A percentile compares a stretch with the other conserved stretches of the same genome.
Evolutionary conservation across 2,888 invertebrate genomes (phyloP).

Genomic region (Arctia plantaginis): DNA sequence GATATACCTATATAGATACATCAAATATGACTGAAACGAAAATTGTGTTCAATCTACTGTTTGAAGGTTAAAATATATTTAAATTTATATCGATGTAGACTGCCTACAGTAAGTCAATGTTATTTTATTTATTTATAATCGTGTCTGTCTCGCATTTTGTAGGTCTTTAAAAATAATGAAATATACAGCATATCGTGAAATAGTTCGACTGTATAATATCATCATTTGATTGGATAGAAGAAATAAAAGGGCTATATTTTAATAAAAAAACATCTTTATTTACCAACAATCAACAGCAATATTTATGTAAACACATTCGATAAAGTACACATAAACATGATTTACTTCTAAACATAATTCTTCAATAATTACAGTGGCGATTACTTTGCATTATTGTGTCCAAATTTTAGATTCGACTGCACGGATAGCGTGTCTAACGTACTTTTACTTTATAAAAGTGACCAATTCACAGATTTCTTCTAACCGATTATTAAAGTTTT

Average conservation of each 20-base stretch:
- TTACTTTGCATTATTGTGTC: not conserved
- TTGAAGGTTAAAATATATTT: not conserved
- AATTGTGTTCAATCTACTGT: not conserved
- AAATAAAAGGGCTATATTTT: not conserved
- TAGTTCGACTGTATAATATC: too few relatives aligned
- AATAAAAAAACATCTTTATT: conserved; percentile 15
- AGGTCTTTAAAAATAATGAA: too few relatives aligned
- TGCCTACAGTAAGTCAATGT: not conserved
- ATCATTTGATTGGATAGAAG: not conserved
- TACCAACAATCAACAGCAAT: conserved; percentile 20
- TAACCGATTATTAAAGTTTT: not conserved
- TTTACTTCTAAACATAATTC: not conserved
- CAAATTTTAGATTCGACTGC: too few relatives aligned
- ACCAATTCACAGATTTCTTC: not conserved
- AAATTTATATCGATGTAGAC: not conserved
- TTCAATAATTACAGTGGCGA: not conserved
- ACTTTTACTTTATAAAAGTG: not conserved
- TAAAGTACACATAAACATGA: not conserved
- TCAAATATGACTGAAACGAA: not conserved
- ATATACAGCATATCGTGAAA: too few relatives aligned
- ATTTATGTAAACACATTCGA: conserved; percentile 14
- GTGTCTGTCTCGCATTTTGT: too few relatives aligned
- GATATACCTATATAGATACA: not conserved
- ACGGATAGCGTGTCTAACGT: not conserved
- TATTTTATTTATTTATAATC: not conserved